These are phyloP conservation scores for Choristoneura rosaceana DNA, from an alignment of 2,888 invertebrate genomes.

Conservation along the genomic window DNA sequence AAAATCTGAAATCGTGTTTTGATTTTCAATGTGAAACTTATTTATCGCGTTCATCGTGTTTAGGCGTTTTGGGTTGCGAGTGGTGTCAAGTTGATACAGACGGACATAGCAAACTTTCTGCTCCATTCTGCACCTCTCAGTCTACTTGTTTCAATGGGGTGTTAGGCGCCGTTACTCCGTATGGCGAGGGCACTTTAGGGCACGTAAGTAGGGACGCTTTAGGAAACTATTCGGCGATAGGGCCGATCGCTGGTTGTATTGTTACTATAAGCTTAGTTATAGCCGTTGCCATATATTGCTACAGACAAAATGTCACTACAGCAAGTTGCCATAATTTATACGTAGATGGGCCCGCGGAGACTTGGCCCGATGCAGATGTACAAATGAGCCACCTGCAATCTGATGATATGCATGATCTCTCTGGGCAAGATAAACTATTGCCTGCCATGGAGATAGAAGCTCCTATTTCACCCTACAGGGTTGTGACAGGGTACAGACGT, in stretches of 20 bases:
- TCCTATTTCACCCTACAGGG: slow-evolving; percentile 94
- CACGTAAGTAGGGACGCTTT: slow-evolving; percentile 77
- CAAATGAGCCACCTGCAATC: slow-evolving; percentile 91
- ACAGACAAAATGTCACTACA: slow-evolving; percentile 87
- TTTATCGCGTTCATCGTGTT: slow-evolving; percentile 87
- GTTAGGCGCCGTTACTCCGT: slow-evolving; percentile 92
- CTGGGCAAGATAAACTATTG: slow-evolving; percentile 88
- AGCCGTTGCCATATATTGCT: slow-evolving; percentile 94
- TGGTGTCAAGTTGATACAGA: slow-evolving; percentile 95
- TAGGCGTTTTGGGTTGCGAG: slow-evolving; percentile 94
- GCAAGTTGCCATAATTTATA: slow-evolving; percentile 81
- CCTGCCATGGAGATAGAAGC: slow-evolving; percentile 86
- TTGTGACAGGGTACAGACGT: slow-evolving; percentile 92
- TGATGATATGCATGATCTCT: slow-evolving; percentile 88
- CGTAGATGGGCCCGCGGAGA: slow-evolving; percentile 80
- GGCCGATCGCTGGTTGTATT: slow-evolving; percentile 94
- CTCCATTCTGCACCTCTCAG: slow-evolving; percentile 93
- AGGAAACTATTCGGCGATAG: slow-evolving; percentile 90
- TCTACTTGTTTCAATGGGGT: slow-evolving; percentile 95
- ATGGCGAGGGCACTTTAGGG: slow-evolving; percentile 89
- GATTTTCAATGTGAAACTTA: slow-evolving; percentile 89
- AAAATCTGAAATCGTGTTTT: slow-evolving; percentile 87
- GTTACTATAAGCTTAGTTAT: slow-evolving; percentile 92
- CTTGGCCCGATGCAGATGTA: slow-evolving; percentile 85
- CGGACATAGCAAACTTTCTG: slow-evolving; percentile 87